phyloP scores from a whole-genome alignment of 2,797 vertebrate species.

The Spheniscus humboldti region DNA sequence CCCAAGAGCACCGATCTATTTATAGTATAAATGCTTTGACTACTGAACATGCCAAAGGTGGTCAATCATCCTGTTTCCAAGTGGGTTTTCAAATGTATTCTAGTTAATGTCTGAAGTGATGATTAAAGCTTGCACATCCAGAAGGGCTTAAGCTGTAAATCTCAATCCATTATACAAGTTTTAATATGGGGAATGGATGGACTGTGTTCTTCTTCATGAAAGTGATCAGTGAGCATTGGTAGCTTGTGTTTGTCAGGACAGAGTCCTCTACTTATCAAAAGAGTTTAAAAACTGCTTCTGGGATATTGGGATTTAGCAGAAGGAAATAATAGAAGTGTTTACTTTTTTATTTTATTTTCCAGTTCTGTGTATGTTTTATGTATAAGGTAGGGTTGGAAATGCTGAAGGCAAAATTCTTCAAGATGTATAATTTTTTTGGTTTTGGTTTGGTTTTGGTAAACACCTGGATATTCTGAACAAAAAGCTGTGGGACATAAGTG shows the following conservation, averaged over 20 bases:
- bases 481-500: neutral
- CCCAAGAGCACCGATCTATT: fast-evolving
- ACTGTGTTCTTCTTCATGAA: neutral
- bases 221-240: neutral
- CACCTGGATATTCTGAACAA: neutral
- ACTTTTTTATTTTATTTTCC: neutral
- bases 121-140: neutral
- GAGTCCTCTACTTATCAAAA: neutral
- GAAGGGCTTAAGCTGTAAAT: neutral
- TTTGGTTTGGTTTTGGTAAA: neutral
- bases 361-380: neutral
- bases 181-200: neutral
- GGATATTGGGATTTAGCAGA: neutral
- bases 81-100: neutral
- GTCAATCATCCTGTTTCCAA: neutral
- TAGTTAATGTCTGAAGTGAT: neutral
- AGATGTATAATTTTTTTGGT: neutral
- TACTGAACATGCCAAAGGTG: neutral
- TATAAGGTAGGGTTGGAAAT: neutral
- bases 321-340: neutral
- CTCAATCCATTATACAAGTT: neutral
- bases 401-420: neutral
- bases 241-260: neutral
- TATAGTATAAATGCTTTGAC: neutral
- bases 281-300: neutral